These are phyloP conservation scores for Austrolebias charrua DNA, from an alignment of 2,797 vertebrate genomes.

Conservation along the genomic window DNA sequence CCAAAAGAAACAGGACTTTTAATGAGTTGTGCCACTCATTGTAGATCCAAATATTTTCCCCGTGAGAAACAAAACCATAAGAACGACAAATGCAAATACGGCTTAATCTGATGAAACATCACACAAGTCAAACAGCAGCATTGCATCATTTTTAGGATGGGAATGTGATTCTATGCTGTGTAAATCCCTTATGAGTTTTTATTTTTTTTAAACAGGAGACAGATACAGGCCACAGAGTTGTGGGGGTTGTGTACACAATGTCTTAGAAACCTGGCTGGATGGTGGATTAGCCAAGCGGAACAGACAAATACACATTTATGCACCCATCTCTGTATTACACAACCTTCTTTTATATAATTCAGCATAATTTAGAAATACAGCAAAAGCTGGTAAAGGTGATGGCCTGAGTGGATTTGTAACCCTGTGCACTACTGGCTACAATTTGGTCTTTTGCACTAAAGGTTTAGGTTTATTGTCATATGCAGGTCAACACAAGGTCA, in stretches of 20 bases:
- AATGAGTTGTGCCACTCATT: slow-evolving; percentile 42
- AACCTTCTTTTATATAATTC: slow-evolving; percentile 51
- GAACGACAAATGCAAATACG: slow-evolving; percentile 18
- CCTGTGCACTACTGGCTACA: slow-evolving; percentile 25
- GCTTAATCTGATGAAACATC: slow-evolving; percentile 46
- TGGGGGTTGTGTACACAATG: slow-evolving; percentile 64
- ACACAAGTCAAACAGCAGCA: slow-evolving; percentile 21
- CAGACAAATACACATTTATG: slow-evolving; percentile 41
- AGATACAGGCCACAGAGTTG: slow-evolving; percentile 59
- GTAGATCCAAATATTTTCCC: background rate
- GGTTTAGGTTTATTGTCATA: too few species aligned
- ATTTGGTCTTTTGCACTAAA: slow-evolving; percentile 27
- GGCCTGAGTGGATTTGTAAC: slow-evolving; percentile 36
- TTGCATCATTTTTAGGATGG: slow-evolving; percentile 55
- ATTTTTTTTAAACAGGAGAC: slow-evolving; percentile 33
- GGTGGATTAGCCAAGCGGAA: slow-evolving; percentile 55
- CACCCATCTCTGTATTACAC: slow-evolving; percentile 39
- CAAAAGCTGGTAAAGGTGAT: slow-evolving; percentile 42
- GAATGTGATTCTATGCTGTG: slow-evolving; percentile 21
- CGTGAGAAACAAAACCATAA: slow-evolving; percentile 25
- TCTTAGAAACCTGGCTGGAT: slow-evolving; percentile 63
- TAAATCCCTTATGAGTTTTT: slow-evolving; percentile 34
- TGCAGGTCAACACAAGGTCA: too few species aligned
- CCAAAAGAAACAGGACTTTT: slow-evolving; percentile 43
- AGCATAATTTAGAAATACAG: slow-evolving; percentile 24